These are phyloP conservation scores for Octopus sinensis DNA, from an alignment of 1,140 invertebrate species.

Conservation along the genomic window DNA sequence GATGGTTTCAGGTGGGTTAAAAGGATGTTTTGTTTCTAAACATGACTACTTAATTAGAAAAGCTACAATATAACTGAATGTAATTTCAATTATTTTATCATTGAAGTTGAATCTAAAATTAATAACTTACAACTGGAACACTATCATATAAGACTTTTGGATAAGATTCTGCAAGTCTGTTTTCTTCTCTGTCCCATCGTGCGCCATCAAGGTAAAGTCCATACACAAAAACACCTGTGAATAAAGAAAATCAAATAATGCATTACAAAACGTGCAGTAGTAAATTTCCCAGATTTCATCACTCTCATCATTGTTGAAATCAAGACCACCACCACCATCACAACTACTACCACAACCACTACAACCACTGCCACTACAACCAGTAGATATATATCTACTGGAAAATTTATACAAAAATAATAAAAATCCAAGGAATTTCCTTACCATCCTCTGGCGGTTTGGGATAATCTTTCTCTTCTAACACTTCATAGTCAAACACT, in stretches of 20 bases:
- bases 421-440: neutral
- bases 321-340: too few relatives aligned
- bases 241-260: conserved; percentile 9
- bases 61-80: too few relatives aligned
- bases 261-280: neutral
- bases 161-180: conserved; percentile 72
- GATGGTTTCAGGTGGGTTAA: too few relatives aligned
- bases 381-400: too few relatives aligned
- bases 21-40: too few relatives aligned
- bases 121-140: conserved; percentile 69
- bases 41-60: too few relatives aligned
- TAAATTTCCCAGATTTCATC: too few relatives aligned
- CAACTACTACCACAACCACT: too few relatives aligned
- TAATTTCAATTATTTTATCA: too few relatives aligned
- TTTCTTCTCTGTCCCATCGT: conserved; percentile 60
- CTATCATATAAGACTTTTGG: conserved; percentile 79
- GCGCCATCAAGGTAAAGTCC: conserved; percentile 61
- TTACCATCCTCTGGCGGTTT: conserved; percentile 58
- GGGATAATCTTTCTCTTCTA: conserved; percentile 55
- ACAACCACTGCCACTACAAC: too few relatives aligned
- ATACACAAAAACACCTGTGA: conserved; percentile 58
- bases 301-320: too few relatives aligned
- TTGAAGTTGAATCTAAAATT: neutral
- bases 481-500: conserved; percentile 55
- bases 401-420: too few relatives aligned